Evolutionary conservation across 2,888 invertebrate species (phyloP), one percentile per base, ranked within the genome.

Genomic region (Linyphia triangularis): DNA sequence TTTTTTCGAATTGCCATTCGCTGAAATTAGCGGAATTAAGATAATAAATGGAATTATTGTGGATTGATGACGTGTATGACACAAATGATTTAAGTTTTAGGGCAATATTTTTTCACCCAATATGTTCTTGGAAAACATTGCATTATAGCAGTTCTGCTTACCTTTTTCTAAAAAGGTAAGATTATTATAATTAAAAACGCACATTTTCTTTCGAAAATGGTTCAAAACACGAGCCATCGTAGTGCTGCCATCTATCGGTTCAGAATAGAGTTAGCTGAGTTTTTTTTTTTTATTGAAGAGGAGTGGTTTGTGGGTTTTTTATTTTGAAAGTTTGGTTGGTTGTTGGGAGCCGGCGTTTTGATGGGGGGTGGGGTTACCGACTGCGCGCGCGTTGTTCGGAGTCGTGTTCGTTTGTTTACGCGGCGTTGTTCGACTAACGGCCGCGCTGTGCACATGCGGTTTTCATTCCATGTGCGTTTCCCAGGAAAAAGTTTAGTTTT

Each of bases 331-430:
- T 79, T 28, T 30, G 72, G 85, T 61, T n/a, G 63, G 79, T 72
- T 86, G 63, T 72, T 63, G 57, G 72, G 81, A 81, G 33, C 73
- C 43, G n/a, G 83, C 83, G 83, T 73, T 83, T 73, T 51, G 16
- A 13, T 16, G n/a, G 79, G 85, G 85, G 85, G 85, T 86, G 85
- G 85, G 85, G 85, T 78, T 65, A 79, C 57, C 37, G 79, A 72
- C 70, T 86, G 85, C 85, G 85, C 85, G 85, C 85, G 79, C 85
- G 70, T 30, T 30, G 72, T 61, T 61, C 63, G 63, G 63, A 72
- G 51, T 59, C 72, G 28, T 86, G 37, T 43, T 79, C 51, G 85
- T 86, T 86, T 86, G 85, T 86, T 86, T 86, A 86, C 85, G 63
- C 79, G 59, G 78, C 85, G 72, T 72, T 72, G 85, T 79, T 79